phyloP scores from a whole-genome alignment of 2,888 invertebrate genomes.

The Drosophila conformis region DNA sequence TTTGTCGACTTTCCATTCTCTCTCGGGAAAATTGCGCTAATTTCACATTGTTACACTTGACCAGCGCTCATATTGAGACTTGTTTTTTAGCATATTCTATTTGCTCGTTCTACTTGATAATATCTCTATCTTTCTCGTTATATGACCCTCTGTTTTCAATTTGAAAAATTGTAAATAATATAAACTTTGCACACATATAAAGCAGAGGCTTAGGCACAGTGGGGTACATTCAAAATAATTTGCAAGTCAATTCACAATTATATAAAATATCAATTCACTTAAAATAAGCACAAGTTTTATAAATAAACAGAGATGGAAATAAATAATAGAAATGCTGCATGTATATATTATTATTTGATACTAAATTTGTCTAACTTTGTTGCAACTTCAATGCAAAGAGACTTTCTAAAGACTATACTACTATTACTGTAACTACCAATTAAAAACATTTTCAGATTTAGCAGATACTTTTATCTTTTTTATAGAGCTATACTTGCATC shows the following conservation, averaged over 20 bases:
- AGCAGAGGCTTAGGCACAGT: conserved; percentile 14
- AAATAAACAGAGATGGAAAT: not conserved
- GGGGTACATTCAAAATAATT: not conserved
- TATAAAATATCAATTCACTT: no score
- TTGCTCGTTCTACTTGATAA: conserved; percentile 7
- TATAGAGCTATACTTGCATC: not conserved
- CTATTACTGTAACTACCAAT: not conserved
- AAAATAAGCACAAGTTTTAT: not conserved
- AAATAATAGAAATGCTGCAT: not conserved
- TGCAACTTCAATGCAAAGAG: not conserved
- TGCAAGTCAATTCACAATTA: not conserved
- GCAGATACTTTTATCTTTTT: not conserved
- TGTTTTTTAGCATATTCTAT: not conserved
- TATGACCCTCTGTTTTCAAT: not conserved
- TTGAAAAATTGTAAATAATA: conserved; percentile 4
- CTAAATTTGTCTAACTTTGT: not conserved
- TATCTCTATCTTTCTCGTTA: not conserved
- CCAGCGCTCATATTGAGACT: not conserved
- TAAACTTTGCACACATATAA: not conserved
- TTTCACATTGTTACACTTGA: conserved; percentile 16
- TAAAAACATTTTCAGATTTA: not conserved
- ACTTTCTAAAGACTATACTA: not conserved
- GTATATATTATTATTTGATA: not conserved
- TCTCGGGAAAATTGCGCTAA: conserved; percentile 11
- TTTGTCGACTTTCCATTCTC: conserved; percentile 1